These are phyloP conservation scores for Poeciliopsis gracilis DNA, from an alignment of 2,797 vertebrate genomes.

Conservation along the genomic window DNA sequence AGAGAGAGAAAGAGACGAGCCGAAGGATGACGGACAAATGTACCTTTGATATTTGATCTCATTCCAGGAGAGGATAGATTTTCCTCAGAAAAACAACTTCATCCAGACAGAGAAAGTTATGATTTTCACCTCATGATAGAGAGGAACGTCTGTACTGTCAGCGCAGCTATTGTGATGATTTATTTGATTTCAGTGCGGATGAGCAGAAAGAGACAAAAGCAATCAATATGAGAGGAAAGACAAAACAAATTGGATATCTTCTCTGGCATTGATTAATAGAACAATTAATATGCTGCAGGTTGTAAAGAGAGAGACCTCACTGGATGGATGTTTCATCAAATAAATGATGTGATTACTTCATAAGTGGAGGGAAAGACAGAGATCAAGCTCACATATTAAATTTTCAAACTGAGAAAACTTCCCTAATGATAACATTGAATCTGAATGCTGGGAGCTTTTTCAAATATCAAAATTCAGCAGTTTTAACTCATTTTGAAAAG, in stretches of 20 bases:
- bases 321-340: constrained; percentile 27
- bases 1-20: constrained; percentile 15
- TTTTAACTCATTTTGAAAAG: neutral
- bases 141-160: constrained; percentile 20
- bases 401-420: constrained; percentile 19
- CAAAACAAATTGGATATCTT: constrained; percentile 28
- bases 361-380: constrained; percentile 19
- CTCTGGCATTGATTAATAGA: constrained; percentile 42
- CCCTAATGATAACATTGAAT: constrained; percentile 19
- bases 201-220: constrained; percentile 14
- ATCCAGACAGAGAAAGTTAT: constrained; percentile 16
- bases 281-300: constrained; percentile 19
- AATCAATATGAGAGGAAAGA: constrained; percentile 33
- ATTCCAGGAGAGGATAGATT: constrained; percentile 14
- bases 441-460: neutral
- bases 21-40: constrained; percentile 47
- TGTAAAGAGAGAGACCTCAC: constrained; percentile 7
- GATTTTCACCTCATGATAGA: constrained; percentile 9
- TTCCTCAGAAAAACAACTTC: constrained; percentile 29
- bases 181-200: constrained; percentile 30
- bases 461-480: neutral
- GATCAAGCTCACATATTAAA: constrained; percentile 34
- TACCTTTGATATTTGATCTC: constrained; percentile 32
- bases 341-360: constrained; percentile 40
- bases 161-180: constrained; percentile 13